Evolutionary conservation across 2,797 vertebrate genomes (phyloP), one percentile per base, ranked within the genome.

Genomic region (Allobates femoralis): DNA sequence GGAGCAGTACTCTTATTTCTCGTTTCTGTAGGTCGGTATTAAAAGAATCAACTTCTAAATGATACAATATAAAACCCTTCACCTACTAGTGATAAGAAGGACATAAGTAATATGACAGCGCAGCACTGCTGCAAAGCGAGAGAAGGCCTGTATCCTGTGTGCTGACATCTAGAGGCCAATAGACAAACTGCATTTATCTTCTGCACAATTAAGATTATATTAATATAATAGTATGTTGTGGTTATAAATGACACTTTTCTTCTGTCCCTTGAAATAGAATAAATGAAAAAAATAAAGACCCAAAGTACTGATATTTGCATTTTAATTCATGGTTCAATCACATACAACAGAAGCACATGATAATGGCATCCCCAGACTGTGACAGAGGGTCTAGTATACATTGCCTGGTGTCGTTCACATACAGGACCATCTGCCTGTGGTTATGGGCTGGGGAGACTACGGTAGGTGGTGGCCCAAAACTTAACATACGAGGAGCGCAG

Each of bases 381-480:
- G 6, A 10, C 30, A 19, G 64, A 19, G 67, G 34, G 10, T 19
- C 1, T 18, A 14, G 23, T 62, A 3, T 62, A 26, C 15, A 32
- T 3, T 1, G 15, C 30, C 5, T 5, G 1, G 15, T 10, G 6
- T 34, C 3, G 8, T 2, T 6, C 8, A 26, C 15, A 12, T 28
- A 16, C 41, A 19, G 8, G 10, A 12, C 23, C 7, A 26, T 26
- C 0, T 0, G 21, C 56, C 32, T 56, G 12, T 5, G 21, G 23
- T 82, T 82, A 73, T 5, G 3, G 19, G 8, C 6, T 82, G 66
- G 94, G 93, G 71, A 95, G 71, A 0, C 0, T 37, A 23, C 0
- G 58, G 58, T 91, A 95, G 16, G 86, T 88, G 0, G 62, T 81
- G 58, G 91, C 88, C 98, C 98, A 99, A 93, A 95, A 98, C 12